phyloP scores from a whole-genome alignment of 2,797 vertebrate genomes.

The Hoplostethus atlanticus region DNA sequence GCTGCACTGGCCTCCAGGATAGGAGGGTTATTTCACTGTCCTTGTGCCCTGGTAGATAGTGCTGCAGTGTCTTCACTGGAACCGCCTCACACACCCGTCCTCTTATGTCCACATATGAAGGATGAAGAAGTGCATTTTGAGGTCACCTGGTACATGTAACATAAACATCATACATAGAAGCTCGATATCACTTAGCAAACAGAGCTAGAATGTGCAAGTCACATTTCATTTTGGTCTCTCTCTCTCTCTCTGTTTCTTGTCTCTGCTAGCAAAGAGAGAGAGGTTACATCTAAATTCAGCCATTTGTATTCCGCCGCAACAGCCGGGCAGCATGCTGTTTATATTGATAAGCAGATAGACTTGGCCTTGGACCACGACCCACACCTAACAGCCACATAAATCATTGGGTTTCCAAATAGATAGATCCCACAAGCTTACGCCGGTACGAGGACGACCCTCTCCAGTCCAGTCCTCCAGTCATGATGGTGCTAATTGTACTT shows the following conservation, averaged over 20 bases:
- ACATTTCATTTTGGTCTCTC: conserved; percentile 12
- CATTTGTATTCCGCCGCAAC: conserved; percentile 73
- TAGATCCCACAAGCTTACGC: conserved; percentile 45
- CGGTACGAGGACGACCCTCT: conserved; percentile 42
- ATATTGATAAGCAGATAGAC: conserved; percentile 74
- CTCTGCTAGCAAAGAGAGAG: conserved; percentile 11
- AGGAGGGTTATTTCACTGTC: conserved; percentile 25
- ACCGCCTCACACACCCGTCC: not conserved
- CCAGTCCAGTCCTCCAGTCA: conserved; percentile 27
- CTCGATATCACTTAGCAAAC: too few relatives aligned
- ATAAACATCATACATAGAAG: not conserved
- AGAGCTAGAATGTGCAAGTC: not conserved
- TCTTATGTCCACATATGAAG: not conserved
- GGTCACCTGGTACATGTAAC: not conserved
- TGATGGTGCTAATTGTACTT: conserved; percentile 28
- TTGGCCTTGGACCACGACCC: conserved; percentile 71
- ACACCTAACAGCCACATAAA: conserved; percentile 66
- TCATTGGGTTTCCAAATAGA: conserved; percentile 63
- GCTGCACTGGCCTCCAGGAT: conserved; percentile 14
- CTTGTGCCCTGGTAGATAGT: conserved; percentile 22
- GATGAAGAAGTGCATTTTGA: conserved; percentile 28
- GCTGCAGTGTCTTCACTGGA: conserved; percentile 15
- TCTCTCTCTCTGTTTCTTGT: conserved; percentile 20
- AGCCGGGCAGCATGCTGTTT: conserved; percentile 52
- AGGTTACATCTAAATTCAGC: conserved; percentile 73